These are phyloP conservation scores for Achroia grisella DNA, from an alignment of 1,140 invertebrate genomes.

Conservation along the genomic window DNA sequence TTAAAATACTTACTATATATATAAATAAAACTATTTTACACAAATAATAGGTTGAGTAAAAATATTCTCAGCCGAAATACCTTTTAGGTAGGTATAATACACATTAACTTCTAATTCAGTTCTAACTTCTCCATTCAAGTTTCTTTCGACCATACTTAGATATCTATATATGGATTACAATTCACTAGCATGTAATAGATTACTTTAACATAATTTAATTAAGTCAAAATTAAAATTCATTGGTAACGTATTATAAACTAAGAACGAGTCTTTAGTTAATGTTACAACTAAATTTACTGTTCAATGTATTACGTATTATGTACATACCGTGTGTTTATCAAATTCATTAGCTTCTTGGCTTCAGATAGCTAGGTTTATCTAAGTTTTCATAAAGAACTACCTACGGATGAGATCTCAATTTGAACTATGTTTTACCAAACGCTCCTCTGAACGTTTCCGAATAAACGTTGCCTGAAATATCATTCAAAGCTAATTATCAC, in stretches of 20 bases:
- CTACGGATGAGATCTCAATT: conserved; percentile 68
- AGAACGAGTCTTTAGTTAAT: conserved; percentile 43
- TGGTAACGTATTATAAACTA: conserved; percentile 67
- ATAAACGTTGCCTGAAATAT: conserved; percentile 36
- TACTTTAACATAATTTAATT: conserved; percentile 10
- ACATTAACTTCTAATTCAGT: too few species aligned
- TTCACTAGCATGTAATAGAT: neutral
- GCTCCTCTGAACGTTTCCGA: too few species aligned
- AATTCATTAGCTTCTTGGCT: conserved; percentile 62
- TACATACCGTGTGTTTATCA: conserved; percentile 26
- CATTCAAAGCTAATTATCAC: conserved; percentile 65
- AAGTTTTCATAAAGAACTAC: conserved; percentile 55
- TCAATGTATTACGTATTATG: conserved; percentile 14
- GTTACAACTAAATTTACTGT: conserved; percentile 30
- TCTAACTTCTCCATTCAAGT: too few species aligned
- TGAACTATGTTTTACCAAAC: conserved; percentile 65
- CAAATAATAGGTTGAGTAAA: too few species aligned
- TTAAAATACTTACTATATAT: too few species aligned
- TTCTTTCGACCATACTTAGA: too few species aligned
- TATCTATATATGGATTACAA: too few species aligned
- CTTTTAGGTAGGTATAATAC: too few species aligned
- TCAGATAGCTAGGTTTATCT: conserved; percentile 54
- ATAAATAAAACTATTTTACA: too few species aligned
- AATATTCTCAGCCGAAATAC: too few species aligned
- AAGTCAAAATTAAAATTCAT: conserved; percentile 61